Percentiles rank a stretch among this genome's conserved stretches.
phyloP scores from a whole-genome alignment of 2,113 vertebrate genomes.

The Onychostruthus taczanowskii region DNA sequence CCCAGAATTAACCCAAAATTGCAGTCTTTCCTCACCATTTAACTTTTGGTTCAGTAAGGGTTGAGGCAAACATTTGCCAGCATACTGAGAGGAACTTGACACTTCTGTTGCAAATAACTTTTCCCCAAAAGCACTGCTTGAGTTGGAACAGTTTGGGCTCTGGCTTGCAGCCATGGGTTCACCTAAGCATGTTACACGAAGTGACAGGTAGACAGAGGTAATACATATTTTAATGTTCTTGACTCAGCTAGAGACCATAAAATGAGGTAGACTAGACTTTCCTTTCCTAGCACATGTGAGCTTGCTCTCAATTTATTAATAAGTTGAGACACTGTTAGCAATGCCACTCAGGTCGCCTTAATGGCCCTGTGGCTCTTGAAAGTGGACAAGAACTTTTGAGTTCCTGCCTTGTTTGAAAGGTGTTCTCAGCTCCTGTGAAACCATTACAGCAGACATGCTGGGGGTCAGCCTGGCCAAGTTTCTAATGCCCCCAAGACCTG shows the following conservation, averaged over 20 bases:
- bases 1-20: neutral
- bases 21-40: neutral
- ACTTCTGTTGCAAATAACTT: neutral
- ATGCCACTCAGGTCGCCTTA: neutral
- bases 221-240: conserved; percentile 38
- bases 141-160: conserved; percentile 14
- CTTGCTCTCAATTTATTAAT: conserved; percentile 53
- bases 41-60: neutral
- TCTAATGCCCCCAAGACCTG: neutral
- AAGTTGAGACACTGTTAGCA: conserved; percentile 6
- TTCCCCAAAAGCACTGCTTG: conserved; percentile 15
- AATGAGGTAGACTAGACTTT: neutral
- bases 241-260: neutral
- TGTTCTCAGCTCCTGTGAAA: neutral
- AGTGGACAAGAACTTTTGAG: fast-evolving
- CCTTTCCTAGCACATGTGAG: conserved; percentile 1
- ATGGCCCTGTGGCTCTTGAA: neutral
- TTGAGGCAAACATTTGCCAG: conserved; percentile 16
- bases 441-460: neutral
- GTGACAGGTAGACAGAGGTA: conserved; percentile 49
- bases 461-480: neutral
- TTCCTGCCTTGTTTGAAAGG: neutral
- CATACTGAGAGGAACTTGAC: neutral
- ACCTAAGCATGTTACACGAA: conserved; percentile 22
- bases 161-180: conserved; percentile 41